phyloP scores from a whole-genome alignment of 37 sponge, comb jelly and placozoan genomes.

The Halisarca cf. caerulea region DNA sequence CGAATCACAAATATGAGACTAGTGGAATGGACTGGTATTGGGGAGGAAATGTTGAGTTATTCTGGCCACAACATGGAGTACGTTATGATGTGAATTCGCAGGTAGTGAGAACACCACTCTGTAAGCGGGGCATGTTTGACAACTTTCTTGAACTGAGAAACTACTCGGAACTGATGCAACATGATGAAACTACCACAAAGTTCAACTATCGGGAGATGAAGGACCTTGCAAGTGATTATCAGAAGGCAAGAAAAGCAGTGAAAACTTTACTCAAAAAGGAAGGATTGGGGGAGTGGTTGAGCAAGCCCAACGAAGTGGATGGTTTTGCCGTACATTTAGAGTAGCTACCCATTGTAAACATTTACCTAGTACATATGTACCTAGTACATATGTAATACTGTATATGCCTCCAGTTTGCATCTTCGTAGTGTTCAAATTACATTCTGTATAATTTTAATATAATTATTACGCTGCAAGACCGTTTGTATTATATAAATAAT shows the following conservation, averaged over 20 bases:
- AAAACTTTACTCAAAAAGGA: neutral
- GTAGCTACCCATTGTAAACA: neutral
- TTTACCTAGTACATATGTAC: no score
- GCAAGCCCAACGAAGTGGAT: conserved; percentile 11
- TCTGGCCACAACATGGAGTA: neutral
- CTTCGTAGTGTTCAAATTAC: no score
- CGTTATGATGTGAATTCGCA: neutral
- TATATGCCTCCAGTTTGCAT: no score
- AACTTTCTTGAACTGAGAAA: conserved; percentile 14
- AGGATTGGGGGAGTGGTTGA: neutral
- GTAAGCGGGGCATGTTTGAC: conserved; percentile 31
- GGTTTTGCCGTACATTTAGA: neutral
- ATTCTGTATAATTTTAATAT: no score
- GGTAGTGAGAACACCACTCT: conserved; percentile 10
- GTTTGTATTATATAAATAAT: no score
- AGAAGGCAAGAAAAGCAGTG: conserved; percentile 4
- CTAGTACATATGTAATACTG: no score
- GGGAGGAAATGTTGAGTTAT: conserved; percentile 17
- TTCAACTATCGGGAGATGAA: conserved; percentile 4
- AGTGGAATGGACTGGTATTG: conserved; percentile 32
- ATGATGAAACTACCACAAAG: neutral
- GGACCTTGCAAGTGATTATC: conserved; percentile 1
- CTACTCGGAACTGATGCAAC: no score
- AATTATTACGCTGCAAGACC: no score
- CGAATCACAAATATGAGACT: neutral